Evolutionary conservation across 2,888 invertebrate species (phyloP), one percentile per base, ranked within the genome.

Genomic region (Oegoconia quadripuncta): DNA sequence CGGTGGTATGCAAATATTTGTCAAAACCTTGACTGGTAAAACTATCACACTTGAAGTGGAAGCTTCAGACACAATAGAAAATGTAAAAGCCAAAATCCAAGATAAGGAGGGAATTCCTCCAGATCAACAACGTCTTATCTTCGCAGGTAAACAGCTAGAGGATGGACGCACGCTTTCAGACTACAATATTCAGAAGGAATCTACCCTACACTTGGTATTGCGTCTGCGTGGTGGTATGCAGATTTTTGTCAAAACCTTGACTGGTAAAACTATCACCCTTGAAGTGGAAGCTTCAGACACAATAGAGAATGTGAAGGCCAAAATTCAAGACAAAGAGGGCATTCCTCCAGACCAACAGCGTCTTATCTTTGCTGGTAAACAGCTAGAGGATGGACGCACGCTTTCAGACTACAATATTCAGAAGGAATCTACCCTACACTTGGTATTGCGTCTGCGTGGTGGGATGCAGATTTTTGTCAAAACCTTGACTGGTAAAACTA

Each of bases 401-500:
- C 40, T 69, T 0, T 67, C 67, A 0, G 64, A 69, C 29, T 64
- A 69, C 34, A 74, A 73, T 0, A 73, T 74, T 0, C 74, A 74
- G 11, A 72, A 75, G 7, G 74, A 74, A 11, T 73, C 73, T 0
- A 74, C 73, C 0, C 48, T 74, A 0, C 73, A 74, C 1, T 37
- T 65, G 0, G 64, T 65, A 0, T 31, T 67, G 0, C 54, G 64
- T 38, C 49, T 64, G 0, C 50, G 74, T 12, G 74, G 74, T 39
- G 74, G 74, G 34, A 74, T 74, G 74, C 74, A 74, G 26, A 74
- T 64, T 7, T 66, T 67, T 22, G 67, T 67, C 0, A 69, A 67
- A 28, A 67, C 64, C 3, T 44, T 64, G 25, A 69, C 66, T 9
- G 66, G 64, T 0, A 66, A 64, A 20, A 66, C 62, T 0, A 65